phyloP scores from a whole-genome alignment of 2,888 invertebrate genomes.

The Agrilus cyanescens region DNA sequence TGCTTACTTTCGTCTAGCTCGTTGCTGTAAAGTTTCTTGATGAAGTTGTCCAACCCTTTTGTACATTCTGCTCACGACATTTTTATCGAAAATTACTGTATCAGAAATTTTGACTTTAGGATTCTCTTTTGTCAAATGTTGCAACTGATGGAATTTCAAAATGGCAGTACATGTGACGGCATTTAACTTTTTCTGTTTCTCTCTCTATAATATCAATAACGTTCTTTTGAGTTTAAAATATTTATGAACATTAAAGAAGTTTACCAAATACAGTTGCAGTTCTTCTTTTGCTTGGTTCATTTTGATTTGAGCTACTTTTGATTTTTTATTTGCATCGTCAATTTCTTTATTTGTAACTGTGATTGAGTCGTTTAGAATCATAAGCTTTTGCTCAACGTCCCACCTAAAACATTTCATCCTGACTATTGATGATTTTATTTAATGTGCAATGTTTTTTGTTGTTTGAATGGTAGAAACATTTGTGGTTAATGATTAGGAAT shows the following conservation, averaged over 20 bases:
- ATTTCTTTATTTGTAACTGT: constrained; percentile 32
- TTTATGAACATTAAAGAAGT: not conserved
- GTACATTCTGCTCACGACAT: constrained; percentile 44
- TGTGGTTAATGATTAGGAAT: no score
- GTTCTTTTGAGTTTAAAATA: not conserved
- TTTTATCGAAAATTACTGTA: constrained; percentile 53
- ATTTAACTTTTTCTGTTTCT: constrained; percentile 67
- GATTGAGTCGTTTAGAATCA: no score
- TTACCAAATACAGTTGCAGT: constrained; percentile 53
- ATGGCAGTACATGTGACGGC: constrained; percentile 60
- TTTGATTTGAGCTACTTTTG: constrained; percentile 42
- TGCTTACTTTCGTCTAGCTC: constrained; percentile 46
- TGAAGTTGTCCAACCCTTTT: constrained; percentile 51
- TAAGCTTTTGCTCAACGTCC: no score
- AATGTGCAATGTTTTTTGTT: constrained; percentile 5
- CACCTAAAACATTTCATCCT: no score
- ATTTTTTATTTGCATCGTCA: constrained; percentile 44
- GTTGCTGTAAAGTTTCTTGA: constrained; percentile 51
- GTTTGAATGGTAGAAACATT: no score
- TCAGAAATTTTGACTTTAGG: constrained; percentile 34
- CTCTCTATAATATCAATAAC: constrained; percentile 38
- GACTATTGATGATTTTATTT: constrained; percentile 7
- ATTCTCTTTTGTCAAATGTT: constrained; percentile 37
- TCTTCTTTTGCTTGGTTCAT: constrained; percentile 46
- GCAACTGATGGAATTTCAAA: constrained; percentile 57